Evolutionary conservation across 92 coral and sea anemone genomes (phyloP).

Genomic region (Parazoanthus darwini): DNA sequence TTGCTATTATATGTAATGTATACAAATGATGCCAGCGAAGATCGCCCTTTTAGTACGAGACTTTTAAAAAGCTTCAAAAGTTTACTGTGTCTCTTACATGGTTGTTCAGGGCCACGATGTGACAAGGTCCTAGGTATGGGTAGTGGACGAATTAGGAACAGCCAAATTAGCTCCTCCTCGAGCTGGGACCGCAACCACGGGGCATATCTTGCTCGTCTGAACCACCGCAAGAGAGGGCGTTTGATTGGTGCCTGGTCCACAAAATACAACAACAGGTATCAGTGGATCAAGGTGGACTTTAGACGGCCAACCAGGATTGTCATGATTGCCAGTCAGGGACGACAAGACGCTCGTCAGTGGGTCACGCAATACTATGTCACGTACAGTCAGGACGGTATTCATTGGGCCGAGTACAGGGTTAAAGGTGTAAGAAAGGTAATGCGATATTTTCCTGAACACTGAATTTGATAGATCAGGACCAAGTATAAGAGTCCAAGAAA

Average conservation of each 20-base stretch:
- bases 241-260: constrained; percentile 31
- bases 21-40: neutral
- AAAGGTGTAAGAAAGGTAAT: constrained; percentile 31
- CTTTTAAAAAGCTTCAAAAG: neutral
- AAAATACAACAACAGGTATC: constrained; percentile 37
- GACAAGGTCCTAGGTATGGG: constrained; percentile 32
- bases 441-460: neutral
- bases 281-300: constrained; percentile 32
- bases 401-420: constrained; percentile 25
- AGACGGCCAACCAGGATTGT: constrained; percentile 28
- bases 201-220: constrained; percentile 36
- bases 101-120: constrained; percentile 34
- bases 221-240: constrained; percentile 23
- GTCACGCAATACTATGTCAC: constrained; percentile 26
- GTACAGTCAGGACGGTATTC: constrained; percentile 36
- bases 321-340: constrained; percentile 29
- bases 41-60: neutral
- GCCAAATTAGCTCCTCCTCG: constrained; percentile 37
- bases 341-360: constrained; percentile 36
- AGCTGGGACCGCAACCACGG: constrained; percentile 16
- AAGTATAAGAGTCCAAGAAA: constrained; percentile 35
- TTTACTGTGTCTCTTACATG: neutral
- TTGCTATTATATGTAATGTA: neutral
- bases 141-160: constrained; percentile 22
- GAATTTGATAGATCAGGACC: neutral